A percentile compares a stretch with the other conserved stretches of the same genome.
phyloP scores from a whole-genome alignment of 2,797 vertebrate genomes.

The Gadopsis marmoratus region DNA sequence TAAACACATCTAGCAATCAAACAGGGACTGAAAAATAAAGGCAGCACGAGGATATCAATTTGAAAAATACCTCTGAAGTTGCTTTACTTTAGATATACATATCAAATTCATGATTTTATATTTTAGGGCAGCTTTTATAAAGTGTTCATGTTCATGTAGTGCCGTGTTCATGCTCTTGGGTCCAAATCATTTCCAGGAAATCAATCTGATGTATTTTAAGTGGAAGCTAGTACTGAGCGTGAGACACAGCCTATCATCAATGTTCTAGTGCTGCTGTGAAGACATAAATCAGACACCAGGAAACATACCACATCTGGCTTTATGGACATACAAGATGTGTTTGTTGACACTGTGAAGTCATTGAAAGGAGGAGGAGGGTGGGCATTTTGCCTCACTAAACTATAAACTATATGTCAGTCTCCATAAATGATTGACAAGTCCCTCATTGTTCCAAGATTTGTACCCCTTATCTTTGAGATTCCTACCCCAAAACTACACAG shows the following conservation, averaged over 20 bases:
- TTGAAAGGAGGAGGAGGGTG: background rate
- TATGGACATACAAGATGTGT: slow-evolving; percentile 17
- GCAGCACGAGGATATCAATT: background rate
- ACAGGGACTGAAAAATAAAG: background rate
- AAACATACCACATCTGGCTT: slow-evolving; percentile 8
- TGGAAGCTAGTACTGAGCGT: background rate
- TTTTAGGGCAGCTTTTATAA: background rate
- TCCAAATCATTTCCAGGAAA: slow-evolving; percentile 17
- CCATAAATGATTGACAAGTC: background rate
- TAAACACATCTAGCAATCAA: background rate
- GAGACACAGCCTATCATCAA: background rate
- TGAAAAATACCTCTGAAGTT: background rate
- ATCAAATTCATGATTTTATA: background rate
- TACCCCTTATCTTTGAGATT: background rate
- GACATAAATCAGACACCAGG: slow-evolving; percentile 18
- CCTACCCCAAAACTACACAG: too few species aligned
- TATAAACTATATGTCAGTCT: slow-evolving; percentile 16
- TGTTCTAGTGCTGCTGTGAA: background rate
- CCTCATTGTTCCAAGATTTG: background rate
- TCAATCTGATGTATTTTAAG: slow-evolving; percentile 6
- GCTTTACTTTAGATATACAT: background rate
- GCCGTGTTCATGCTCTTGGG: background rate
- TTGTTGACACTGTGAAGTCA: slow-evolving; percentile 25
- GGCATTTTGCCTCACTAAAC: slow-evolving; percentile 1
- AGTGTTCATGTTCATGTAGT: background rate